A percentile compares a stretch with the other conserved stretches of the same genome.
phyloP scores from a whole-genome alignment of 2,888 invertebrate genomes.

The Altica lythri region DNA sequence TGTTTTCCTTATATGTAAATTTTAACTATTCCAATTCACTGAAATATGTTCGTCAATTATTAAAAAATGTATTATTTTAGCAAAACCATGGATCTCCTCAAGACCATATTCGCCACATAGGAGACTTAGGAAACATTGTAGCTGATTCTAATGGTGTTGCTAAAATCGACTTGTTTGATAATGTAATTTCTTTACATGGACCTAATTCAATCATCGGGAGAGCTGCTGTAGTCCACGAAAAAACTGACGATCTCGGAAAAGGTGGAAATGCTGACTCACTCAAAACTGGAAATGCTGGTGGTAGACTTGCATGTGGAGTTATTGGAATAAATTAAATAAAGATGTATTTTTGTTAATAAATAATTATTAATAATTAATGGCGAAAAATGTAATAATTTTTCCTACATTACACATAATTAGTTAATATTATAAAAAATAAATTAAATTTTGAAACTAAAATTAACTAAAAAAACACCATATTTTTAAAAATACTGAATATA shows the following conservation, averaged over 20 bases:
- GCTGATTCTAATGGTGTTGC: constrained; percentile 64
- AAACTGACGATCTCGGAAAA: constrained; percentile 76
- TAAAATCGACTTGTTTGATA: constrained; percentile 66
- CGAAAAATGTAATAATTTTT: no score
- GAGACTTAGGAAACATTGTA: constrained; percentile 83
- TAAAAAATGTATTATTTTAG: constrained; percentile 55
- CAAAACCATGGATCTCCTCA: constrained; percentile 75
- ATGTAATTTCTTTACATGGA: constrained; percentile 66
- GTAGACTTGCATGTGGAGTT: constrained; percentile 79
- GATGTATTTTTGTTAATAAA: no score
- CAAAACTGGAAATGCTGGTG: constrained; percentile 84
- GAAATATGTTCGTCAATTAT: no score
- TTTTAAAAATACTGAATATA: no score
- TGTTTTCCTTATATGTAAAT: no score
- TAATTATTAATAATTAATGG: no score
- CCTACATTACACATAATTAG: no score
- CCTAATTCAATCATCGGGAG: constrained; percentile 73
- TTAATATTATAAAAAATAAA: no score
- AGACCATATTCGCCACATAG: constrained; percentile 75
- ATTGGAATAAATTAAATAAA: constrained; percentile 64
- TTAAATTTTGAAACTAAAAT: no score
- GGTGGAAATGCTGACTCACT: constrained; percentile 69
- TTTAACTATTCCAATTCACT: no score
- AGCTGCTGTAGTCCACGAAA: constrained; percentile 77
- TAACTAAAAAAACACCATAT: no score